Conservation (phyloP, 2,113 vertebrate species). For the Hymenochirus boettgeri region DNA sequence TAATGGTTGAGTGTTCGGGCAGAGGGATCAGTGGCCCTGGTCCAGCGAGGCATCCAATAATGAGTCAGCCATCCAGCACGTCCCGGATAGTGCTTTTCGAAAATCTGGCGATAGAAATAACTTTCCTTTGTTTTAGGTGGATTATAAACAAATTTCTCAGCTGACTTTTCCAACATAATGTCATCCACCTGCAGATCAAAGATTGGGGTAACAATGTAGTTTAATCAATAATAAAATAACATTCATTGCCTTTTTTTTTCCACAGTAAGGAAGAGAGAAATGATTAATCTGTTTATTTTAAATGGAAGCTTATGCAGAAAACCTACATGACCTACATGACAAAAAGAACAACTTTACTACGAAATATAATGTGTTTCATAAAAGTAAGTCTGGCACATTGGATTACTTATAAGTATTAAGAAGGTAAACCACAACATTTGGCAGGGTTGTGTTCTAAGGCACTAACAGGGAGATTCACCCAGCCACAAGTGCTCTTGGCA, state of each 20-base stretch:
- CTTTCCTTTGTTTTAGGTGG: conserved; percentile 84
- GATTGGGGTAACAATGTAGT: conserved; percentile 20
- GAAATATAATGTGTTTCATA: background rate
- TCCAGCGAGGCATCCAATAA: conserved; percentile 94
- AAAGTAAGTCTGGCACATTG: background rate
- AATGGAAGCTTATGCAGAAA: background rate
- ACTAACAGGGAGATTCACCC: too few species aligned
- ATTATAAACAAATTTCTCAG: conserved; percentile 71
- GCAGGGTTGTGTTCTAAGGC: too few species aligned
- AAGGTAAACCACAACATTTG: too few species aligned
- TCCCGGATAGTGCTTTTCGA: conserved; percentile 77
- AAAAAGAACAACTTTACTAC: background rate
- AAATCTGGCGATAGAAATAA: conserved; percentile 80
- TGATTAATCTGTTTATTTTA: background rate
- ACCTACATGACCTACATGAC: background rate
- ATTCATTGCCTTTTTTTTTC: too few species aligned
- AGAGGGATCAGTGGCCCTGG: conserved; percentile 78
- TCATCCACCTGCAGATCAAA: conserved; percentile 71
- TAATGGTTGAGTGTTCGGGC: conserved; percentile 83
- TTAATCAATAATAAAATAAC: conserved; percentile 4
- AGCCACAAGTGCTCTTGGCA: too few species aligned
- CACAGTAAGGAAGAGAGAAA: background rate
- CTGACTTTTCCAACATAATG: conserved; percentile 69
- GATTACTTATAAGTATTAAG: too few species aligned
- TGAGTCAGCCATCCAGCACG: conserved; percentile 73